phyloP scores from a whole-genome alignment of 2,888 invertebrate genomes.

The Invenusta paracnida region DNA sequence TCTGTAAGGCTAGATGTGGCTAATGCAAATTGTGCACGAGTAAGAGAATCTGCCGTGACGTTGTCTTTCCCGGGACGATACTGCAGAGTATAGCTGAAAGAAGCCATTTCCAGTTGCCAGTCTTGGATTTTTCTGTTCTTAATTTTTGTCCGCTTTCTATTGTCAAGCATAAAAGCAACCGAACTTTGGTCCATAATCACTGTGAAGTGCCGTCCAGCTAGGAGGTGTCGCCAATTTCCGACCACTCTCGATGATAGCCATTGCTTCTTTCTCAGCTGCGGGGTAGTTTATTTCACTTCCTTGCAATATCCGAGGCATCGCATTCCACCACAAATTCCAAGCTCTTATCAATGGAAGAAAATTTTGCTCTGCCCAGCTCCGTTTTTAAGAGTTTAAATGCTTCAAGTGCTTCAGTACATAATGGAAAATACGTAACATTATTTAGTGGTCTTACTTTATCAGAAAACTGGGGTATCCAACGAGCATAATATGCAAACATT shows the following conservation, averaged over 20 bases:
- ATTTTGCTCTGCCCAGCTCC: neutral
- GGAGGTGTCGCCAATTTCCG: neutral
- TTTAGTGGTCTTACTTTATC: neutral
- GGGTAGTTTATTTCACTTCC: neutral
- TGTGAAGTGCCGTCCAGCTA: neutral
- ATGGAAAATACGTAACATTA: neutral
- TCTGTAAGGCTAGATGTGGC: slow-evolving; percentile 2
- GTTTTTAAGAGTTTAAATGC: neutral
- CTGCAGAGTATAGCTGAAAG: neutral
- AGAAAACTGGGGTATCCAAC: neutral
- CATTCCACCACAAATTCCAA: neutral
- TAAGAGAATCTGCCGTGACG: too few species aligned
- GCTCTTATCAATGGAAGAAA: neutral
- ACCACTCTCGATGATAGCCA: too few species aligned
- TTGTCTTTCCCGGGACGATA: neutral
- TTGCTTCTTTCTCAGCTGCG: neutral
- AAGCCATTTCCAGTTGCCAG: neutral
- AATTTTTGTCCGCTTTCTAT: slow-evolving; percentile 44
- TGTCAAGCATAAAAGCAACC: neutral
- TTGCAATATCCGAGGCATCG: neutral
- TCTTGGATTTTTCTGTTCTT: neutral
- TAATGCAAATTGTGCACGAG: neutral
- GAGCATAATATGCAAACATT: neutral
- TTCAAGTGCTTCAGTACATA: neutral
- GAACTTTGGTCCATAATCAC: neutral